Evolutionary conservation across 1,140 invertebrate genomes (phyloP), one percentile per base, ranked within the genome.

Genomic region (Penaeus vannamei): DNA sequence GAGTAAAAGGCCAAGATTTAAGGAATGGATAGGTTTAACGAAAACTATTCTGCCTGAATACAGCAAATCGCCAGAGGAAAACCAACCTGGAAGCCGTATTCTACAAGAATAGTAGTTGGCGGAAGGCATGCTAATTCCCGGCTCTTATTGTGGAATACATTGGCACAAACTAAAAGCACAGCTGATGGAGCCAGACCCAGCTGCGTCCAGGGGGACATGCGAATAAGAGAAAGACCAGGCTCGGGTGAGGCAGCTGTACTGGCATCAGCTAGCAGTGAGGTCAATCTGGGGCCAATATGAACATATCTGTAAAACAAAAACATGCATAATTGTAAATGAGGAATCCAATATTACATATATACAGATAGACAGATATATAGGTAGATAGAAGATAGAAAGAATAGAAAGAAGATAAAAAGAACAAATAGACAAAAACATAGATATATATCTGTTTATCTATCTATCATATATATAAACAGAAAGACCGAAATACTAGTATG

Each of bases 211-310:
- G 93, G 91, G 91, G 94, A 93, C 91, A 92, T 93, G 61, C 61
- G 42, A 32, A 66, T 29, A 22, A 23, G 46, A 10, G n/a, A 22
- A 83, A 32, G 8, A 59, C 81, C 29, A 19, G 53, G 53, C 0
- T 61, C 22, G 22, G 14, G n/a, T 32, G 19, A 32, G 29, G 76
- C 32, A 61, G 20, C 19, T 23, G 42, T 46, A 76, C 84, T 66
- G 14, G 66, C 86, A 19, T 85, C 85, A 14, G 90, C 90, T 32
- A 95, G 92, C n/a, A 96, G 92, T 91, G 93, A 94, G 60, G 94
- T 95, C 53, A 96, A 92, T 92, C 94, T 93, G 20, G 95, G 95
- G 12, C 95, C 95, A 53, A 95, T 93, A 89, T 95, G 95, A 62
- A 95, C 93, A 91, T 95, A 95, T 42, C 93, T 94, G 85, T 2